Percentiles rank a stretch among this genome's conserved stretches.
Conservation (phyloP, 2,113 vertebrate genomes). For the Neomonachus schauinslandi region DNA sequence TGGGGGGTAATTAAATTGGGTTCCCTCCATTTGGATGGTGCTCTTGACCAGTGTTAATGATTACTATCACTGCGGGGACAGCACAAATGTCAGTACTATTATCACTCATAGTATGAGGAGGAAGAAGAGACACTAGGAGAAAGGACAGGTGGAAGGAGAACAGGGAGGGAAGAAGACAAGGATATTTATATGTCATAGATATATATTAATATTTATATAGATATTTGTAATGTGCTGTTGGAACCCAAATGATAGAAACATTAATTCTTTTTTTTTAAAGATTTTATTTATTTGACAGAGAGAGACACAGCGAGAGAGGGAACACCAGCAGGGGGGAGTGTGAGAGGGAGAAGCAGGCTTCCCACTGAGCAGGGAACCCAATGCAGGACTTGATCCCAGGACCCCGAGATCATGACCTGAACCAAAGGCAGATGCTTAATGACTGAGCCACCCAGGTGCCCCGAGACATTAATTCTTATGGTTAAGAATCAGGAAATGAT, state of each 20-base stretch:
- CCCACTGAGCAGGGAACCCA: no score
- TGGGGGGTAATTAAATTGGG: slow-evolving; percentile 67
- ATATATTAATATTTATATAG: background rate
- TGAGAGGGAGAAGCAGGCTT: no score
- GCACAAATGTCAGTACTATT: background rate
- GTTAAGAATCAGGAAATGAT: background rate
- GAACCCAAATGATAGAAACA: background rate
- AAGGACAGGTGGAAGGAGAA: background rate
- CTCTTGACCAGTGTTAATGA: slow-evolving; percentile 57
- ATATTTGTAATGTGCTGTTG: background rate
- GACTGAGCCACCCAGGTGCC: no score
- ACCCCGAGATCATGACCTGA: no score
- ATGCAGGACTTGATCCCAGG: no score
- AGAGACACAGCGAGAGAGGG: no score
- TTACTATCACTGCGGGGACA: background rate
- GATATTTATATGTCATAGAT: background rate
- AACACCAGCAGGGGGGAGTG: no score
- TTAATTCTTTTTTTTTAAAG: background rate
- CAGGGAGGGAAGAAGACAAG: background rate
- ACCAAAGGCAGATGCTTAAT: no score
- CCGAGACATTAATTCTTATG: background rate
- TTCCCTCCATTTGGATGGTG: background rate
- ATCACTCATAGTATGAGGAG: background rate
- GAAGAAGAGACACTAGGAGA: background rate
- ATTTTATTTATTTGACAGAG: no score